These are phyloP conservation scores for Stenurella melanura DNA, from an alignment of 2,888 invertebrate species.

Conservation along the genomic window DNA sequence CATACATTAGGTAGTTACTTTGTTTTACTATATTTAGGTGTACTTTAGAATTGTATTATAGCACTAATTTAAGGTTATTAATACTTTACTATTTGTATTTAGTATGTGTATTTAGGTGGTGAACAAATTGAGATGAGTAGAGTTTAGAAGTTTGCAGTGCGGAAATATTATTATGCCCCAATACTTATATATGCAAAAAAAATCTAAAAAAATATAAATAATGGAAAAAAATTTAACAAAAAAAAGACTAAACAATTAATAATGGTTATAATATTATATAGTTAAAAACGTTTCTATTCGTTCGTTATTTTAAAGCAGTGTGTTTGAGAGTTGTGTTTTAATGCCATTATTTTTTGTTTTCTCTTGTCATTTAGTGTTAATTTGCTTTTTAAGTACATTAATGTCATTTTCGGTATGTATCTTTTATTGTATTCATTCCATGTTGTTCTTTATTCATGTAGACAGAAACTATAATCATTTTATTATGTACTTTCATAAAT, in stretches of 20 bases:
- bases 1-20: conserved; percentile 6
- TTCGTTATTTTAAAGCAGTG: conserved; percentile 1
- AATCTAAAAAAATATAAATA: conserved; percentile 47
- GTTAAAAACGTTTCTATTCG: neutral
- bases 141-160: conserved; percentile 46
- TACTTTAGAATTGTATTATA: conserved; percentile 16
- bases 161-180: conserved; percentile 53
- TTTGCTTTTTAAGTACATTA: conserved; percentile 12
- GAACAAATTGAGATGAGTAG: conserved; percentile 50
- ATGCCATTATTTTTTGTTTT: conserved; percentile 32
- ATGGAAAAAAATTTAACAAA: conserved; percentile 41
- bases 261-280: conserved; percentile 45
- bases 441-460: conserved; percentile 14
- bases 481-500: conserved; percentile 30
- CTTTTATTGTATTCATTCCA: conserved; percentile 36
- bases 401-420: conserved; percentile 31
- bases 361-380: conserved; percentile 24
- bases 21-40: conserved; percentile 32
- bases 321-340: conserved; percentile 13
- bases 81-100: conserved; percentile 39
- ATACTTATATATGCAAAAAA: conserved; percentile 37
- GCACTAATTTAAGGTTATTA: conserved; percentile 29
- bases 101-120: conserved; percentile 38
- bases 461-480: conserved; percentile 18
- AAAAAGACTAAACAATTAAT: conserved; percentile 48